A percentile compares a stretch with the other conserved stretches of the same genome.
phyloP scores from a whole-genome alignment of 2,113 vertebrate genomes.

The Porphyrio hochstetteri region DNA sequence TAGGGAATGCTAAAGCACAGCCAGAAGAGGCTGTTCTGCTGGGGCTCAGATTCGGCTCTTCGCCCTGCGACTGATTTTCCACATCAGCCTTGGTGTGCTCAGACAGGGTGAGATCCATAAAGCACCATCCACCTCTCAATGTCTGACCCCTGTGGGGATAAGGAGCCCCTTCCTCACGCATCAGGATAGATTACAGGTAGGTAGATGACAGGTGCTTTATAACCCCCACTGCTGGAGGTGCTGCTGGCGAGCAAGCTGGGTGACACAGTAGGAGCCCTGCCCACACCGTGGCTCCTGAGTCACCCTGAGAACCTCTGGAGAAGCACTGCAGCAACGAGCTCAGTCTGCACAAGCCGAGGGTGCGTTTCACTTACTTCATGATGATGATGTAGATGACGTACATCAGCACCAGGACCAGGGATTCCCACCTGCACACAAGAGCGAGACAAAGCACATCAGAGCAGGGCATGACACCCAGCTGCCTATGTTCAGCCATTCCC shows the following conservation, averaged over 20 bases:
- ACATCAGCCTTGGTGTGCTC: neutral
- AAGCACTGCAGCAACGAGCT: neutral
- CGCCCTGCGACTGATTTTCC: neutral
- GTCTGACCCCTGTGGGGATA: neutral
- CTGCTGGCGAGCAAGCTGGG: neutral
- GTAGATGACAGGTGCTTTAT: neutral
- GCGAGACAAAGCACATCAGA: neutral
- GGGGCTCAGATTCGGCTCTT: neutral
- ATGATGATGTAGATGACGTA: constrained; percentile 95
- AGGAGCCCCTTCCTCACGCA: neutral
- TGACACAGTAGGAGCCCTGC: neutral
- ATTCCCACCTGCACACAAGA: constrained; percentile 90
- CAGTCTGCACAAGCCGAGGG: neutral
- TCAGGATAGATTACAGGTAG: neutral
- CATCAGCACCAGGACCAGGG: constrained; percentile 90
- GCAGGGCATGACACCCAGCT: fast-evolving
- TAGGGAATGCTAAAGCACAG: neutral
- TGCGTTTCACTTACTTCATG: constrained; percentile 90
- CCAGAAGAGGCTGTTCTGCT: neutral
- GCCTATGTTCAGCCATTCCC: neutral
- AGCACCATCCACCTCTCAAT: neutral
- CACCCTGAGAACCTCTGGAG: neutral
- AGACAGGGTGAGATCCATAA: fast-evolving
- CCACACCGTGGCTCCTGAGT: neutral
- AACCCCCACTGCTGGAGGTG: neutral